phyloP scores from a whole-genome alignment of 2,888 invertebrate species.

The Leucophenga maculata region DNA sequence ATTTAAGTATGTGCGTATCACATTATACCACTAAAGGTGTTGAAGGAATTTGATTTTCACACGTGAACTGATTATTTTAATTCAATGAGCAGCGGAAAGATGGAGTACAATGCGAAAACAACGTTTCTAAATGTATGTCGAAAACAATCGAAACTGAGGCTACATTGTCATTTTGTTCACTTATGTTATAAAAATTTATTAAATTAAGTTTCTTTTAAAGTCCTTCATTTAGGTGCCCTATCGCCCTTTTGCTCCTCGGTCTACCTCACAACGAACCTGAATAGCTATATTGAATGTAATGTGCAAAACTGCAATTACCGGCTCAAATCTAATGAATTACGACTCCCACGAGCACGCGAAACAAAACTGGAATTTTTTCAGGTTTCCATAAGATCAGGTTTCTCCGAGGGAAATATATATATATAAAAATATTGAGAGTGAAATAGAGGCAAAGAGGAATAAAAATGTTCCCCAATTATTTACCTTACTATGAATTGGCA shows the following conservation, averaged over 20 bases:
- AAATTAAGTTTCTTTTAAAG: slow-evolving; percentile 1
- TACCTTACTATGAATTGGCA: slow-evolving; percentile 15
- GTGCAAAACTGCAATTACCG: slow-evolving; percentile 39
- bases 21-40: slow-evolving; percentile 47
- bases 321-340: slow-evolving; percentile 2
- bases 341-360: slow-evolving; percentile 11
- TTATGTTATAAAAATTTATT: not conserved
- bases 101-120: too few species aligned
- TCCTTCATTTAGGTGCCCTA: not conserved
- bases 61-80: slow-evolving; percentile 47
- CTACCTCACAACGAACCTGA: too few species aligned
- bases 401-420: too few species aligned
- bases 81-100: not conserved
- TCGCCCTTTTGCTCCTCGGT: not conserved
- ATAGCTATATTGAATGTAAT: not conserved
- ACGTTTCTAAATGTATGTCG: too few species aligned
- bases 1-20: slow-evolving; percentile 37
- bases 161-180: too few species aligned
- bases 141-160: too few species aligned
- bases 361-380: too few species aligned
- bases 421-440: too few species aligned
- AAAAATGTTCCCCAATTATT: not conserved
- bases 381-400: too few species aligned
- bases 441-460: not conserved
- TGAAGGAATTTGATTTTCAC: slow-evolving; percentile 70